Evolutionary conservation across 92 coral and sea anemone species (phyloP).

Genomic region (Paragorgia papillata): DNA sequence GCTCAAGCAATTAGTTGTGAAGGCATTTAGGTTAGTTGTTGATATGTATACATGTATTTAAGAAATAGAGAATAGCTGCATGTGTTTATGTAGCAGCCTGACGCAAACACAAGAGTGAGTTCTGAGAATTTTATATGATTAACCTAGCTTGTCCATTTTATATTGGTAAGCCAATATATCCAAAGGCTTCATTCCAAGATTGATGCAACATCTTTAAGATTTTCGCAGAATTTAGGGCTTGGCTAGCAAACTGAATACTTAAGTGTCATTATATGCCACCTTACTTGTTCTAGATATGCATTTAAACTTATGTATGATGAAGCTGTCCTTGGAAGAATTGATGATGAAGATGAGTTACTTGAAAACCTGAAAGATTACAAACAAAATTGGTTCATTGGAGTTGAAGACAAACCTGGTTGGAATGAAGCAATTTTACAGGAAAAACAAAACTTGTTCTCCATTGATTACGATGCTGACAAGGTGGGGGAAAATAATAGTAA

Average conservation of each 20-base stretch:
- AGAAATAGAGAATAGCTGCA: no score
- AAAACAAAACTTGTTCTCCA: conserved; percentile 78
- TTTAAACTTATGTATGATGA: conserved; percentile 95
- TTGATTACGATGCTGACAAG: conserved; percentile 75
- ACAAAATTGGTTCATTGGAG: conserved; percentile 88
- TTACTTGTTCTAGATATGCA: conserved; percentile 79
- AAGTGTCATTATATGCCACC: no score
- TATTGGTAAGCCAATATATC: no score
- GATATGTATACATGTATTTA: no score
- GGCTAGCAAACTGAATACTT: no score
- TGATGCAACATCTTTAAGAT: no score
- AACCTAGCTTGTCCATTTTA: no score
- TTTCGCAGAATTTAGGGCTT: no score
- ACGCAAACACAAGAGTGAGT: no score
- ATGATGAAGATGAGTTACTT: conserved; percentile 68
- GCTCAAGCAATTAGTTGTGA: conserved; percentile 69
- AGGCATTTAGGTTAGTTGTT: conserved; percentile 88
- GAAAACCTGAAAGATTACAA: conserved; percentile 83
- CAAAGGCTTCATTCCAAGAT: no score
- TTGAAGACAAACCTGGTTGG: conserved; percentile 77
- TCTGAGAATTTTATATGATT: no score
- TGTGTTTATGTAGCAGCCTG: no score
- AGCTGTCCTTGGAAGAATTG: conserved; percentile 89
- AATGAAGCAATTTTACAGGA: conserved; percentile 72
- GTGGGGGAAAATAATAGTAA: neutral